Evolutionary conservation across 2,113 vertebrate species (phyloP).

Genomic region (Eurystomus gularis): DNA sequence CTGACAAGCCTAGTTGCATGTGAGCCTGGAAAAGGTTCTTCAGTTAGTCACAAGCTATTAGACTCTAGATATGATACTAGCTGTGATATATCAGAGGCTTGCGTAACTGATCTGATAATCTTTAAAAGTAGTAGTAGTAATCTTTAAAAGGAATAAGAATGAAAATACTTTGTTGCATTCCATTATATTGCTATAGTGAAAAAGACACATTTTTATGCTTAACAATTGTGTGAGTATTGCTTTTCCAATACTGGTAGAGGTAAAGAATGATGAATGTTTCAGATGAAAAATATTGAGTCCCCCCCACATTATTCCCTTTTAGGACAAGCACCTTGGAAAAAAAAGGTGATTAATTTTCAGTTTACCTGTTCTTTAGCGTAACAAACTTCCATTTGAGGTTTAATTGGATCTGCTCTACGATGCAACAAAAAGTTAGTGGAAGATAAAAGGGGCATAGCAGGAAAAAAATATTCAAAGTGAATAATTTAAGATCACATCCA

Average conservation of each 20-base stretch:
- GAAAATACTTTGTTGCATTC: neutral
- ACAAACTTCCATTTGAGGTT: constrained; percentile 48
- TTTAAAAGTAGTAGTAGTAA: neutral
- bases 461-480: constrained; percentile 74
- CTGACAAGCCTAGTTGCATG: neutral
- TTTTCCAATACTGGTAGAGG: neutral
- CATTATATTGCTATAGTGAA: neutral
- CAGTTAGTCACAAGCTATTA: neutral
- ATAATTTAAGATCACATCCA: constrained; percentile 79
- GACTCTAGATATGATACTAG: neutral
- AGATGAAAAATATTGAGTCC: neutral
- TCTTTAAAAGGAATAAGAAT: neutral
- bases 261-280: neutral
- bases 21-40: neutral
- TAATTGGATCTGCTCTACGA: constrained; percentile 71
- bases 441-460: constrained; percentile 72
- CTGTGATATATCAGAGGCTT: neutral
- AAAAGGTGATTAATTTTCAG: constrained; percentile 47
- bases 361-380: constrained; percentile 68
- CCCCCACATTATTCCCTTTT: neutral
- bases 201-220: neutral
- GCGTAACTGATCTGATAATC: neutral
- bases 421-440: constrained; percentile 68
- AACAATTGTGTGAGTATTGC: neutral
- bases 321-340: neutral